Percentiles rank a stretch among this genome's conserved stretches.
Conservation (phyloP, 2,888 invertebrate species). For the Shargacucullia verbasci region DNA sequence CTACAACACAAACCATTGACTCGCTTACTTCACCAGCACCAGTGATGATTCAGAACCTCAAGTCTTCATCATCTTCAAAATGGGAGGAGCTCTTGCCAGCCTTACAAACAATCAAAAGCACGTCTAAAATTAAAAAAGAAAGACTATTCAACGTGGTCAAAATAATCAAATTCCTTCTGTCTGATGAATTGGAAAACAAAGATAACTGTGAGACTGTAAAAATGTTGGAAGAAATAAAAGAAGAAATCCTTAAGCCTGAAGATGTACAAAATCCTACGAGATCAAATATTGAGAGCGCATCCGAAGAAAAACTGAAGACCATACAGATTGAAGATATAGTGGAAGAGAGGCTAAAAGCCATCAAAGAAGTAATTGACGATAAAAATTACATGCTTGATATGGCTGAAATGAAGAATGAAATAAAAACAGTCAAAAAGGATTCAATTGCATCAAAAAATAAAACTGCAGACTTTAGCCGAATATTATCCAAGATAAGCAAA, state of each 20-base stretch:
- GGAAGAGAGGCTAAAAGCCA: constrained; percentile 28
- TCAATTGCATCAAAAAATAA: constrained; percentile 25
- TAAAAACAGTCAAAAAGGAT: neutral
- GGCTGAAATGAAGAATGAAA: constrained; percentile 23
- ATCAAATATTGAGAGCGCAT: constrained; percentile 26
- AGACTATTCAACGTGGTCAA: constrained; percentile 54
- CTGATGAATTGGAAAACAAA: constrained; percentile 43
- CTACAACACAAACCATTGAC: constrained; percentile 28
- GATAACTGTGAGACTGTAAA: constrained; percentile 6
- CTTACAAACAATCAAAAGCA: constrained; percentile 46
- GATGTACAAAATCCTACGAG: neutral
- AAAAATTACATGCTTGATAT: constrained; percentile 19
- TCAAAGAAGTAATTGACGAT: constrained; percentile 28
- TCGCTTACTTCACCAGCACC: constrained; percentile 12
- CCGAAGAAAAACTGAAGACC: constrained; percentile 28
- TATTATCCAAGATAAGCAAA: constrained; percentile 38
- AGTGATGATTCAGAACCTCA: constrained; percentile 9
- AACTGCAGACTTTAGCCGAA: constrained; percentile 35
- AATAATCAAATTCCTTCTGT: constrained; percentile 53
- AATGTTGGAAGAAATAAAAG: constrained; percentile 7
- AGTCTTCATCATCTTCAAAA: constrained; percentile 14
- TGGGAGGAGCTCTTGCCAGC: constrained; percentile 45
- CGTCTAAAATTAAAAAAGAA: constrained; percentile 50
- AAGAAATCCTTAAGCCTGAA: constrained; percentile 14
- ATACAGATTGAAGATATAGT: too few species aligned